Evolutionary conservation across 2,113 vertebrate genomes (phyloP).

Genomic region (Lathamus discolor): DNA sequence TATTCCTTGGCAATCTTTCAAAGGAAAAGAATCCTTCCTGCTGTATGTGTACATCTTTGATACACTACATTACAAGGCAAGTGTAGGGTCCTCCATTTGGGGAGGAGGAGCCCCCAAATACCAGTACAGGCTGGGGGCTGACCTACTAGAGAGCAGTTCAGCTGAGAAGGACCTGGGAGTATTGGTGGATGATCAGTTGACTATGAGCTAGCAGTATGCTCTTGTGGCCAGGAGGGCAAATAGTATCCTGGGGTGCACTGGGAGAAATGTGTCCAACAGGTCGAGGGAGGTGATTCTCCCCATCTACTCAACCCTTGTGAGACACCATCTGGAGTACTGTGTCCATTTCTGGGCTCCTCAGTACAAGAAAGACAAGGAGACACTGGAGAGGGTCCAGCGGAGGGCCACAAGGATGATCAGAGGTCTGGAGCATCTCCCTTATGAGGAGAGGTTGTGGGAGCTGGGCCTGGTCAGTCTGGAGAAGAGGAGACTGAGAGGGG

Average conservation of each 20-base stretch:
- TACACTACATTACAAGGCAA: not conserved
- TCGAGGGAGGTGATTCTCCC: not conserved
- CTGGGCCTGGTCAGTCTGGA: too few species aligned
- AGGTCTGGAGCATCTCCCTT: too few species aligned
- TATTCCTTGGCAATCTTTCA: not conserved
- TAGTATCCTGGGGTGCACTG: not conserved
- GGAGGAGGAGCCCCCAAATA: not conserved
- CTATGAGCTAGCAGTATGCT: not conserved
- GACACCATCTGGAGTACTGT: not conserved
- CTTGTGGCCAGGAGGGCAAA: not conserved
- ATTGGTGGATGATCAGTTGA: not conserved
- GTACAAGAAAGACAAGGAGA: not conserved
- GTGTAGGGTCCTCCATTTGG: not conserved
- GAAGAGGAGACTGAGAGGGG: too few species aligned
- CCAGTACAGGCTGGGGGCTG: not conserved
- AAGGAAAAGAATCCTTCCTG: not conserved
- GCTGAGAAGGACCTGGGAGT: not conserved
- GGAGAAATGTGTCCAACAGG: not conserved
- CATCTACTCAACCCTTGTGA: not conserved
- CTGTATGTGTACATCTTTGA: not conserved
- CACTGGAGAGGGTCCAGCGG: not conserved
- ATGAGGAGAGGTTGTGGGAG: too few species aligned
- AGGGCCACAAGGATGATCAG: too few species aligned
- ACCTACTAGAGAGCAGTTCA: not conserved
- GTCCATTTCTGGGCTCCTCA: not conserved